These are phyloP conservation scores for Tretioscincus oriximinensis DNA, from an alignment of 2,113 vertebrate species.

Conservation along the genomic window DNA sequence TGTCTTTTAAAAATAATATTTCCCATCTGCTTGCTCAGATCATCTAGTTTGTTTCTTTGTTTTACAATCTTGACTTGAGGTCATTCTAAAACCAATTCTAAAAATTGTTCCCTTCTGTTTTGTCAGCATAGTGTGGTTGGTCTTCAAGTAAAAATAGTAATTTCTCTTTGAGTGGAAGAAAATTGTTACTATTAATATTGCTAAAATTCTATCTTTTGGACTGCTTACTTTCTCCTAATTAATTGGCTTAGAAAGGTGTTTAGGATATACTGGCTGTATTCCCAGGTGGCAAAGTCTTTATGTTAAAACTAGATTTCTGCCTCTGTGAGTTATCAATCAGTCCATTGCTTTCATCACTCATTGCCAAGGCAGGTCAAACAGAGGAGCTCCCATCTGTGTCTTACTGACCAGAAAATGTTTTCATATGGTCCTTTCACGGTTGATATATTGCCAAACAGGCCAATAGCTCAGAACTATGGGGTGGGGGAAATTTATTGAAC, in stretches of 20 bases:
- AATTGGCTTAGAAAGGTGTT: constrained; percentile 66
- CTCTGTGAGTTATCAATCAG: constrained; percentile 52
- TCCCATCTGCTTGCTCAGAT: neutral
- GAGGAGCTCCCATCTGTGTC: constrained; percentile 56
- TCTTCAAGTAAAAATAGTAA: constrained; percentile 21
- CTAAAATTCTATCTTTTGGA: constrained; percentile 31
- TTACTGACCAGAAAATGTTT: constrained; percentile 35
- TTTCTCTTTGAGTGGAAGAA: constrained; percentile 44
- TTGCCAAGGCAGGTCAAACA: constrained; percentile 50
- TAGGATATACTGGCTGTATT: constrained; percentile 55
- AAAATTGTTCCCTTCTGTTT: neutral
- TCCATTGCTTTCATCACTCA: constrained; percentile 37
- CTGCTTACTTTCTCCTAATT: constrained; percentile 38
- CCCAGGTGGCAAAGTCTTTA: constrained; percentile 59
- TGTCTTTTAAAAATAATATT: neutral
- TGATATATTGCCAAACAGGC: constrained; percentile 48
- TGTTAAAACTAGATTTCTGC: constrained; percentile 44
- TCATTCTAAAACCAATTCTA: constrained; percentile 23
- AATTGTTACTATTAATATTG: constrained; percentile 44
- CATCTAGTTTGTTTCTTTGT: neutral
- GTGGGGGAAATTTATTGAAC: constrained; percentile 49
- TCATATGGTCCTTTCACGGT: constrained; percentile 45
- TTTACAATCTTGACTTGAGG: neutral
- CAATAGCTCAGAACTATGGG: constrained; percentile 27
- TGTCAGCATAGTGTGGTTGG: constrained; percentile 18